phyloP scores from a whole-genome alignment of 2,888 invertebrate genomes.

The Stenolophus ochropezus region DNA sequence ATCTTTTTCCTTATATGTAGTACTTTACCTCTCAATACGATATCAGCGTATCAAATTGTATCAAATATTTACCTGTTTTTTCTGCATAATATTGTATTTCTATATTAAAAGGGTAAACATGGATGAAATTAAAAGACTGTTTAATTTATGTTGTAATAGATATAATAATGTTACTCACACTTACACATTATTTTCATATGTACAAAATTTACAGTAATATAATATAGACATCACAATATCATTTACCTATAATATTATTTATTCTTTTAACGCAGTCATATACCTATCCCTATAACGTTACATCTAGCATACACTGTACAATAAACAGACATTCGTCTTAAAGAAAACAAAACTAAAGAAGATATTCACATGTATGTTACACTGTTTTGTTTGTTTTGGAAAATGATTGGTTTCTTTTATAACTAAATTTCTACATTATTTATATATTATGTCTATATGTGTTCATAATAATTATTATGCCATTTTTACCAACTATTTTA shows the following conservation, averaged over 20 bases:
- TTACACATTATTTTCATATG: constrained; percentile 74
- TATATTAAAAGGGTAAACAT: too few relatives aligned
- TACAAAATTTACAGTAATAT: constrained; percentile 75
- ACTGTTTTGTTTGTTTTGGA: constrained; percentile 69
- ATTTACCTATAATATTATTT: constrained; percentile 72
- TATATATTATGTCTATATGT: constrained; percentile 72
- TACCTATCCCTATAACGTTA: constrained; percentile 71
- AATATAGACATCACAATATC: constrained; percentile 74
- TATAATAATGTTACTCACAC: constrained; percentile 75
- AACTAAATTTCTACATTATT: constrained; percentile 70
- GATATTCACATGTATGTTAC: constrained; percentile 73
- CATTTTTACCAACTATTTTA: constrained; percentile 71
- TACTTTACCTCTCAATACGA: too few relatives aligned
- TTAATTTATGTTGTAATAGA: constrained; percentile 71
- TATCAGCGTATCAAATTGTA: too few relatives aligned
- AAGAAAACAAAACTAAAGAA: constrained; percentile 70
- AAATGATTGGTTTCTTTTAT: constrained; percentile 64
- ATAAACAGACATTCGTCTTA: constrained; percentile 63
- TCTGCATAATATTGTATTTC: too few relatives aligned
- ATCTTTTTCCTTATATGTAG: too few relatives aligned
- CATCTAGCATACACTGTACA: constrained; percentile 74
- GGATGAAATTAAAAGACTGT: constrained; percentile 2
- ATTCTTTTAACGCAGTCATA: constrained; percentile 69
- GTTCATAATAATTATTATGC: constrained; percentile 69
- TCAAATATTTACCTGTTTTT: too few relatives aligned